Percentiles rank a stretch among this genome's conserved stretches.
Evolutionary conservation across 2,113 vertebrate genomes (phyloP).

Genomic region (Nothobranchius kuhntae): DNA sequence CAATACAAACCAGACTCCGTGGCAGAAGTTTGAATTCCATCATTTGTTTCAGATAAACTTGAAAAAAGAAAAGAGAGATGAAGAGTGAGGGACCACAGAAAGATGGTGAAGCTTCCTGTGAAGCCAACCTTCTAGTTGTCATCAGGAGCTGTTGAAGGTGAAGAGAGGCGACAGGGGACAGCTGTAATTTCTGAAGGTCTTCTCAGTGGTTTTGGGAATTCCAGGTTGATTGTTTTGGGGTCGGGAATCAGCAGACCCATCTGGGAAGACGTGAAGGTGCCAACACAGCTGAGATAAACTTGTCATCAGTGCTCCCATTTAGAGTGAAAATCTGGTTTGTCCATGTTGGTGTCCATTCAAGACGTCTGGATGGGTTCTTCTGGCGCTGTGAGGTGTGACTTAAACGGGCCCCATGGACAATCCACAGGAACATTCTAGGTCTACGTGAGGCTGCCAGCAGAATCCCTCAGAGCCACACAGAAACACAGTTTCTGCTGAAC

Average conservation of each 20-base stretch:
- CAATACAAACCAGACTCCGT: slow-evolving; percentile 33
- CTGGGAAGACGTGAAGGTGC: slow-evolving; percentile 9
- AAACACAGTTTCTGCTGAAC: slow-evolving; percentile 26
- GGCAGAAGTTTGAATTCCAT: slow-evolving; percentile 46
- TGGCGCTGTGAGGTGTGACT: slow-evolving; percentile 45
- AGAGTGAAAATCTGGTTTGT: slow-evolving; percentile 4
- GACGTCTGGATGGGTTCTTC: slow-evolving; percentile 55
- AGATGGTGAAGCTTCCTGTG: slow-evolving; percentile 44
- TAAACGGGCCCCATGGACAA: background rate
- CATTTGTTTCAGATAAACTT: slow-evolving; percentile 42
- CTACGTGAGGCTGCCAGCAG: slow-evolving; percentile 57
- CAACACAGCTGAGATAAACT: slow-evolving; percentile 17
- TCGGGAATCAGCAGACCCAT: background rate
- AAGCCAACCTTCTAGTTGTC: background rate
- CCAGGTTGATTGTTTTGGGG: too few species aligned
- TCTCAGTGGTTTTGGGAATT: too few species aligned
- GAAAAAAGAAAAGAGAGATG: slow-evolving; percentile 28
- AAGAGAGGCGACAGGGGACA: slow-evolving; percentile 36
- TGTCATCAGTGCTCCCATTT: slow-evolving; percentile 1
- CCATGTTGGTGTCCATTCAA: background rate
- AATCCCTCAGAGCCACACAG: slow-evolving; percentile 32
- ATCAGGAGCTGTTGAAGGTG: slow-evolving; percentile 23
- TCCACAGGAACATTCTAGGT: slow-evolving; percentile 48
- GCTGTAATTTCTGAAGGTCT: too few species aligned
- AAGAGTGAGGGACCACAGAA: slow-evolving; percentile 33